phyloP scores from a whole-genome alignment of 92 coral and sea anemone genomes.

The Zoanthus solanderi region DNA sequence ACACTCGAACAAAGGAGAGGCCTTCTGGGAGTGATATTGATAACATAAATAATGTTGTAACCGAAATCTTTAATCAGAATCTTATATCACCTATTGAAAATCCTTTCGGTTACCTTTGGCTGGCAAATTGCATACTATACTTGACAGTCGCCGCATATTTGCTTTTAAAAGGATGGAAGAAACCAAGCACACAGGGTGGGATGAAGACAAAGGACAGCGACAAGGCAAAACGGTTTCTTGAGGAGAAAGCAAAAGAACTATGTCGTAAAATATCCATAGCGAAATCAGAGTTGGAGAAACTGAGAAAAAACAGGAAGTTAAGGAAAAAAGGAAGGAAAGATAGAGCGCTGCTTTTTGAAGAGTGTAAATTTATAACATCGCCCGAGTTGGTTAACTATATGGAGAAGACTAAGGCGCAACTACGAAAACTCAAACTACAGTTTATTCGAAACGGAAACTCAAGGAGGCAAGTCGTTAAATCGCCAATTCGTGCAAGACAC shows the following conservation, averaged over 20 bases:
- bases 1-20: slow-evolving; percentile 40
- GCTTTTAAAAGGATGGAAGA: slow-evolving; percentile 49
- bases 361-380: background rate
- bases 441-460: no score
- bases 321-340: background rate
- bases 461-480: no score
- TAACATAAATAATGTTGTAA: slow-evolving; percentile 45
- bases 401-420: background rate
- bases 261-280: slow-evolving; percentile 28
- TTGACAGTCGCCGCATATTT: slow-evolving; percentile 41
- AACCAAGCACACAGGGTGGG: background rate
- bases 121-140: slow-evolving; percentile 50
- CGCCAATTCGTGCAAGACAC: no score
- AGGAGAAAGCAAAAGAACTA: background rate
- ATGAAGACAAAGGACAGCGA: background rate
- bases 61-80: slow-evolving; percentile 43
- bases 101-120: slow-evolving; percentile 55
- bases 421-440: no score
- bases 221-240: background rate
- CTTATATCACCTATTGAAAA: slow-evolving; percentile 40
- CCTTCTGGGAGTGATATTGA: slow-evolving; percentile 47
- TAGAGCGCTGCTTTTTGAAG: background rate
- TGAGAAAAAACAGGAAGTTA: background rate
- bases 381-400: background rate
- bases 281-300: slow-evolving; percentile 27